These are phyloP conservation scores for Poecile atricapillus DNA, from an alignment of 2,113 vertebrate species.

Conservation along the genomic window DNA sequence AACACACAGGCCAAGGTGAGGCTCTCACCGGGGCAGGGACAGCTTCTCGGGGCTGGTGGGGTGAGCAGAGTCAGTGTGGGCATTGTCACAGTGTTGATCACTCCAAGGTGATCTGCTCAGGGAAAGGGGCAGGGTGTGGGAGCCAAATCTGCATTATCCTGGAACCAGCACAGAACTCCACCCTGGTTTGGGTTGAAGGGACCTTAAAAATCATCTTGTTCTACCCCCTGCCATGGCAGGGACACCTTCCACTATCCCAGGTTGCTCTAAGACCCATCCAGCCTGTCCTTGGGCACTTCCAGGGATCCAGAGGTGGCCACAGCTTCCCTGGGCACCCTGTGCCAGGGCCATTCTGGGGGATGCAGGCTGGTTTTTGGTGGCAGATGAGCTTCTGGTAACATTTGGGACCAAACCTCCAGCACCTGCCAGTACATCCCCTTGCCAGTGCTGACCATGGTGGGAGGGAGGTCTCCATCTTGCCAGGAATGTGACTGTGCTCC, in stretches of 20 bases:
- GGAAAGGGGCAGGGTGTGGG: not conserved
- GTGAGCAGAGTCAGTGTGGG: not conserved
- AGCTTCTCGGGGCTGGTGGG: rapidly evolving
- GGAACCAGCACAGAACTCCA: not conserved
- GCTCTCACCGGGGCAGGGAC: not conserved
- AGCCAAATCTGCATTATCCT: not conserved
- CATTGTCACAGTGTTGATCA: not conserved
- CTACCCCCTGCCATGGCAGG: not conserved
- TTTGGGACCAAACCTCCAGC: not conserved
- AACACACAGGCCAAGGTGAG: slow-evolving; percentile 94
- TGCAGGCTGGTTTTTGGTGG: not conserved
- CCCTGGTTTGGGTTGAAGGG: not conserved
- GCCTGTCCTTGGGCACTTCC: rapidly evolving
- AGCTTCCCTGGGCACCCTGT: not conserved
- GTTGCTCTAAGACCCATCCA: rapidly evolving
- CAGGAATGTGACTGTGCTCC: not conserved
- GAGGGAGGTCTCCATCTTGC: not conserved
- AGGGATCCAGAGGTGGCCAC: not conserved
- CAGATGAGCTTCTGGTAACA: not conserved
- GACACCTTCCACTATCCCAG: rapidly evolving
- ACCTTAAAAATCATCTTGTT: rapidly evolving
- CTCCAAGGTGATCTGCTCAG: not conserved
- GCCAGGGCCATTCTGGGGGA: not conserved
- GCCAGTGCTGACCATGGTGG: not conserved
- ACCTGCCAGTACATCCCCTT: not conserved